Conservation (phyloP, 2,113 vertebrate genomes). For the Triplophysa tibetana region DNA sequence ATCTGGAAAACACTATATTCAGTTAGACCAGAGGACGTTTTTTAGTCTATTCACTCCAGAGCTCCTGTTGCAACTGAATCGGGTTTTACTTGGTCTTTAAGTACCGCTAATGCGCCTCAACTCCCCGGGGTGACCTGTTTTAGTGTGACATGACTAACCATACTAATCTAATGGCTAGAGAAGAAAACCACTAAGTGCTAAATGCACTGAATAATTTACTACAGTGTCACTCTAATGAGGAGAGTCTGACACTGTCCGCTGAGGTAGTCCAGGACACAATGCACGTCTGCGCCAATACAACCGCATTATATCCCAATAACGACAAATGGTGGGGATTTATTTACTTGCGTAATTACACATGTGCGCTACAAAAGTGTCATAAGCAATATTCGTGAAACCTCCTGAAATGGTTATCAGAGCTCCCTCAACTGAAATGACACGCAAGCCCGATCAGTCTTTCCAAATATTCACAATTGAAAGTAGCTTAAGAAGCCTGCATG, state of each 20-base stretch:
- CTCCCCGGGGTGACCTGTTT: conserved; percentile 51
- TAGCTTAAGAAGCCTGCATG: too few species aligned
- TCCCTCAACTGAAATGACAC: too few species aligned
- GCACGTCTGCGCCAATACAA: conserved; percentile 32
- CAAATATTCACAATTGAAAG: too few species aligned
- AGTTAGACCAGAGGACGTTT: neutral
- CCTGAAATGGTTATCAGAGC: too few species aligned
- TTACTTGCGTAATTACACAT: too few species aligned
- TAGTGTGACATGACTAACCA: conserved; percentile 55
- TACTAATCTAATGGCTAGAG: conserved; percentile 58
- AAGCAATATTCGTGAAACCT: too few species aligned
- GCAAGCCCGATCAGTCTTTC: too few species aligned
- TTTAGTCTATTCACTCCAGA: conserved; percentile 4
- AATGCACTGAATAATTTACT: conserved; percentile 90
- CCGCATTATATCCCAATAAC: neutral
- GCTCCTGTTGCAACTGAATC: conserved; percentile 16
- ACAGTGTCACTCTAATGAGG: conserved; percentile 86
- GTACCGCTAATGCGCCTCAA: conserved; percentile 35
- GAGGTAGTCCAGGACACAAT: conserved; percentile 68
- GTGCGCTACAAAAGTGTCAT: too few species aligned
- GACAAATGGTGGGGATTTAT: neutral
- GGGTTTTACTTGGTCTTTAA: conserved; percentile 46
- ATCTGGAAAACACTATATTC: neutral
- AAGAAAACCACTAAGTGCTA: conserved; percentile 82
- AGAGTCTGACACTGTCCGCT: conserved; percentile 75